These are phyloP conservation scores for Scylla paramamosain DNA, from an alignment of 1,140 invertebrate species.

Conservation along the genomic window DNA sequence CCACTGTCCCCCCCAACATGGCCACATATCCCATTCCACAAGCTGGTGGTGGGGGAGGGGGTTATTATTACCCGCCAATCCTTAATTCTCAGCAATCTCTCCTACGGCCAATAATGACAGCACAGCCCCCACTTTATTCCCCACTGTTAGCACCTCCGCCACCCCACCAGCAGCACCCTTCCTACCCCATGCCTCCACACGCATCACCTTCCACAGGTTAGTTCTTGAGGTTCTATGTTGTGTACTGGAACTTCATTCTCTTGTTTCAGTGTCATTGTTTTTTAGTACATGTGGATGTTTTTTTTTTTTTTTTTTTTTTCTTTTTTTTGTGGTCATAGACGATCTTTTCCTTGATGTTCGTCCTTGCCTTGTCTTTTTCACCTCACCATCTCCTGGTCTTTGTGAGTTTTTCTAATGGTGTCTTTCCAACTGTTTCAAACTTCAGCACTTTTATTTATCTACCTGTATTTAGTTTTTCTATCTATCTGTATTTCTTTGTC, in stretches of 20 bases:
- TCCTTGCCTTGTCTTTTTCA: too few species aligned
- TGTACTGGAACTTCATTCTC: neutral
- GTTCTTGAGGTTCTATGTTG: neutral
- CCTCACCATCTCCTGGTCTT: too few species aligned
- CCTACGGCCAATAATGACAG: slow-evolving; percentile 69
- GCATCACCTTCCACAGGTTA: slow-evolving; percentile 72
- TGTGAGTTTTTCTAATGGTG: too few species aligned
- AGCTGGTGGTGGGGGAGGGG: slow-evolving; percentile 26
- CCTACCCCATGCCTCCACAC: slow-evolving; percentile 72
- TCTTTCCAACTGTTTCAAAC: too few species aligned
- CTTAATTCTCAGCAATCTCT: slow-evolving; percentile 68
- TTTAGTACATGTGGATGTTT: neutral
- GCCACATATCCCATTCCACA: neutral
- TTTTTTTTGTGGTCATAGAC: neutral
- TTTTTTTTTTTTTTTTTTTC: neutral
- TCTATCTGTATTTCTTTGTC: neutral
- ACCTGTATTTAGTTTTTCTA: neutral
- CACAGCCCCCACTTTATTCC: slow-evolving; percentile 72
- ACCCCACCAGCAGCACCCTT: slow-evolving; percentile 62
- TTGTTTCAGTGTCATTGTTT: neutral
- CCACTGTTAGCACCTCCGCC: slow-evolving; percentile 68
- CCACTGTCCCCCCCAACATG: neutral
- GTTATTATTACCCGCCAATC: slow-evolving; percentile 70
- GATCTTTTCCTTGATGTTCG: too few species aligned
- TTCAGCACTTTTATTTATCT: too few species aligned